Base-by-base conservation (phyloP, 2,888 invertebrate species). In the Anoplius nigerrimus region DNA sequence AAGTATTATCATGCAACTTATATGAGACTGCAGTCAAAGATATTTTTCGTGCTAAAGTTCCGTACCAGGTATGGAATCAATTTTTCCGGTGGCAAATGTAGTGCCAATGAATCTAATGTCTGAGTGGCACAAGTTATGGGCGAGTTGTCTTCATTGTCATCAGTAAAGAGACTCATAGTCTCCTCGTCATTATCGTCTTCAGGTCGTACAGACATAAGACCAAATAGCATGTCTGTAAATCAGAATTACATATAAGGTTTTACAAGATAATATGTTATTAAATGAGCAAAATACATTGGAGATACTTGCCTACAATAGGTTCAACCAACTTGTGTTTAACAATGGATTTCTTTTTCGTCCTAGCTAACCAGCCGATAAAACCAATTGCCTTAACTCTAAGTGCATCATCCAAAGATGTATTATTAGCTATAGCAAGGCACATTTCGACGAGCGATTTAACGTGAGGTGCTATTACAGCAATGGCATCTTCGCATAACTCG, bases 1-100 rank as follows among this genome's bases (percentile, higher is more conserved):
- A 27, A 34, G 15, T 55, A 2, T 27, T 45, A 2, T 34, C 46
- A 22, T n/a, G 1, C 13, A 54, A 6, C 53, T 18, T 46, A 13
- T 56, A 21, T 42, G 34, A 52, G 11, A 27, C 48, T 66, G 5
- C 48, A 48, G n/a, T 48, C 13, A 16, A 45, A 45, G 45, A 45
- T 48, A 27, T 22, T 48, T 65, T 43, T 34, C 34, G 5, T 2
- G 34, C 11, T 6, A 34, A 20, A n/a, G 48, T 53, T 57, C 74
- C 89, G 87, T 88, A 95, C 91, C 86, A 95, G 88, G 81, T 92
- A 92, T 24, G 93, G 93, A 73, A 95, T 91, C 20, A 95, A 89
- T 86, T 94, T 94, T 78, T 95, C 94, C 13, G 95, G 94, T 4
- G 95, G 94, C 46, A 95, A 90, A 88, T 94, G 92, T 13, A 95